A percentile compares a stretch with the other conserved stretches of the same genome.
These are phyloP conservation scores for Oikopleura albicans DNA, from an alignment of 23 tunicate genomes.

Conservation along the genomic window DNA sequence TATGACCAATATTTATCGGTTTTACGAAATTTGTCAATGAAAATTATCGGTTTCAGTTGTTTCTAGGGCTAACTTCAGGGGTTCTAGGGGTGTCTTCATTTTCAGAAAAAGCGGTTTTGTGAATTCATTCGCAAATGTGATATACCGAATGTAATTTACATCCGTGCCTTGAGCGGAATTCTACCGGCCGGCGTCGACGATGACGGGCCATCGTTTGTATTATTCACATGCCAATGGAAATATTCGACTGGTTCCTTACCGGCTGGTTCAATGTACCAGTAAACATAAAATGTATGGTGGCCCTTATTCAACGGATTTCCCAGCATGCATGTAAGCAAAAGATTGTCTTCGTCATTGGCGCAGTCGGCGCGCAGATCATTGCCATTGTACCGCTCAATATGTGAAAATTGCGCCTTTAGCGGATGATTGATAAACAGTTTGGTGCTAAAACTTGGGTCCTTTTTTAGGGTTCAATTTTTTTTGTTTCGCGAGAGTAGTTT, in stretches of 20 bases:
- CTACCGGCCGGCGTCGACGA: too few relatives aligned
- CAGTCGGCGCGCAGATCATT: too few relatives aligned
- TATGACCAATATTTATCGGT: too few relatives aligned
- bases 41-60: too few relatives aligned
- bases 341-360: background rate
- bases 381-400: too few relatives aligned
- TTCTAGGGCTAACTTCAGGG: too few relatives aligned
- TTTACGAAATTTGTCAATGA: too few relatives aligned
- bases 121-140: too few relatives aligned
- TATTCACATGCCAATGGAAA: background rate
- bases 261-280: background rate
- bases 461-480: too few relatives aligned
- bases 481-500: too few relatives aligned
- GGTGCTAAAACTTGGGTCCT: background rate
- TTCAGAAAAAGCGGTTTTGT: too few relatives aligned
- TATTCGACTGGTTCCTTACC: background rate
- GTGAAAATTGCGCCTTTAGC: background rate
- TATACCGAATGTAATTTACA: background rate
- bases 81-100: too few relatives aligned
- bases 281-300: background rate
- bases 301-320: background rate
- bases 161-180: background rate
- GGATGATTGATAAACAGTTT: background rate
- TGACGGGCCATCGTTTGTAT: background rate
- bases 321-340: background rate